Base-by-base conservation (phyloP, 92 coral and sea anemone species). In the Siderastrea radians region DNA sequence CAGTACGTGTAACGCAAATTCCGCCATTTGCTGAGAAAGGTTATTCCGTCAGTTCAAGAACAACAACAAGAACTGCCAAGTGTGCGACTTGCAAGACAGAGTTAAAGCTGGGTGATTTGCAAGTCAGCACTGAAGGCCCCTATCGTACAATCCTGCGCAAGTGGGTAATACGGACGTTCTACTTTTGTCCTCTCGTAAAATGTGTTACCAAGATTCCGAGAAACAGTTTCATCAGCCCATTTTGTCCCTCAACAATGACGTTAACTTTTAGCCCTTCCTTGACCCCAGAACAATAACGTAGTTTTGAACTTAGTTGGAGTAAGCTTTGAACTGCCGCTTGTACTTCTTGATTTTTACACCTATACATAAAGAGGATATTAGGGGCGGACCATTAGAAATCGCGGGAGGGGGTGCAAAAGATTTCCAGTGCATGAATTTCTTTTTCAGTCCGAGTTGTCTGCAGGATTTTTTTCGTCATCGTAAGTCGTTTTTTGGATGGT, bases 81-180 rank as follows among this genome's bases (percentile, higher is more conserved):
- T 83, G 92, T 57, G 92, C 92, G 14, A 49, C 69, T 17, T 83
- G 92, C 57, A 89, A 83, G 38, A 75, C 46, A 11, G 64, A 46
- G 17, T 62, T 89, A 16, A 48, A 51, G 14, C 45, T 47, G 43
- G 79, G 92, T 68, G 88, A 89, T 46, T 8, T 83, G 60, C 92
- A 89, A 77, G 92, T 70, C 26, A 82, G 66, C 57, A 75, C 88
- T 53, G 88, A 88, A 68, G 92, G 92, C 19, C 92, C 88, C 45
- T 83, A 88, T 78, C 17, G 78, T 38, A 73, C 92, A 10, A 75
- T 75, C 12, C 26, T 60, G 57, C 64, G 79, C 47, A 58, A 80
- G n/a, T 87, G 86, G 91, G 66, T 87, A 51, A 74, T 61, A 58
- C 49, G 88, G 0, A 73, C 69, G 62, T 84, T 84, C 38, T 84